Conservation (phyloP, 2,888 invertebrate genomes). For the Cerceris rybyensis region DNA sequence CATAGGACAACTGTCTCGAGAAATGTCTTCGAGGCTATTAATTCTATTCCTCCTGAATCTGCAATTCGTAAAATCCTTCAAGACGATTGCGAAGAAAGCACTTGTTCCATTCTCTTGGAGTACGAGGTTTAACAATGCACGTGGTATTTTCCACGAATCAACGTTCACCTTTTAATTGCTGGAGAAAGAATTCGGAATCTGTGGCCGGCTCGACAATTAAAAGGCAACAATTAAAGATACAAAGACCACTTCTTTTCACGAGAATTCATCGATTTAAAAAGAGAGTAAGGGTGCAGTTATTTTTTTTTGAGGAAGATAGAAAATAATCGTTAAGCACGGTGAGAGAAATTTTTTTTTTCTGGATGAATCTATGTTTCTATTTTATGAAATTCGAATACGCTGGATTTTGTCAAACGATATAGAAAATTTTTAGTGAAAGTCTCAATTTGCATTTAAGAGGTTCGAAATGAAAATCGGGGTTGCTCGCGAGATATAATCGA, state of each 20-base stretch:
- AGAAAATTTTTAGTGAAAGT: slow-evolving; percentile 38
- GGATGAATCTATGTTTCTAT: slow-evolving; percentile 40
- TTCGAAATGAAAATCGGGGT: not conserved
- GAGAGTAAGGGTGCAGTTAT: slow-evolving; percentile 21
- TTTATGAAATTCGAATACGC: slow-evolving; percentile 35
- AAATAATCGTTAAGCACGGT: slow-evolving; percentile 56
- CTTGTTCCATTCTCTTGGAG: not conserved
- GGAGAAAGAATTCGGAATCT: not conserved
- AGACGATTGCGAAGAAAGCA: no score
- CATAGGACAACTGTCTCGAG: not conserved
- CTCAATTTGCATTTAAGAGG: slow-evolving; percentile 45
- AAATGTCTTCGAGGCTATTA: no score
- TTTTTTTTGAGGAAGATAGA: slow-evolving; percentile 22
- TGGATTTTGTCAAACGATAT: slow-evolving; percentile 10
- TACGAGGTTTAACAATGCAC: not conserved
- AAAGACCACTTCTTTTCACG: slow-evolving; percentile 32
- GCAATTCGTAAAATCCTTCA: no score
- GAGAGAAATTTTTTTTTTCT: slow-evolving; percentile 57
- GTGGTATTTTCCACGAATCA: slow-evolving; percentile 12
- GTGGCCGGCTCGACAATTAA: slow-evolving; percentile 45
- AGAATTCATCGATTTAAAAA: slow-evolving; percentile 15
- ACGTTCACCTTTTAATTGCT: slow-evolving; percentile 51
- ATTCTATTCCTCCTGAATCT: no score
- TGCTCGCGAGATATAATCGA: not conserved
- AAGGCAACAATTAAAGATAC: slow-evolving; percentile 56